Evolutionary conservation across 2,113 vertebrate species (phyloP).

Genomic region (Nematolebias whitei): DNA sequence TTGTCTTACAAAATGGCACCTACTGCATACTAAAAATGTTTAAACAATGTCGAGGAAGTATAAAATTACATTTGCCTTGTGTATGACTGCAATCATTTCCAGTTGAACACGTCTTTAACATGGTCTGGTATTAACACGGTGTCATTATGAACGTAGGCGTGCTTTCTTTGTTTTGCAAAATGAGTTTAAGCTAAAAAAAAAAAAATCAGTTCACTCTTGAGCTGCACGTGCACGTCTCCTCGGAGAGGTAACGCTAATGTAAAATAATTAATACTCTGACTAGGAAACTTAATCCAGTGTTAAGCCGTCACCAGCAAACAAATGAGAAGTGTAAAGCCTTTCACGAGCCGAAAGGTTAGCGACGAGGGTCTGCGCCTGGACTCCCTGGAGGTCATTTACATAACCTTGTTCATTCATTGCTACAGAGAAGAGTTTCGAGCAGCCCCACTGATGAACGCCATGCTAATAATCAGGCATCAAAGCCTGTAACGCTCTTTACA

Average conservation of each 20-base stretch:
- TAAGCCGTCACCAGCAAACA: conserved; percentile 75
- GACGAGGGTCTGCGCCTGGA: conserved; percentile 60
- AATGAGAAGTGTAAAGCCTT: conserved; percentile 79
- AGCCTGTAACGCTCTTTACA: conserved; percentile 30
- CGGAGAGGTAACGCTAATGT: conserved; percentile 67
- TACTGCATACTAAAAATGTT: background rate
- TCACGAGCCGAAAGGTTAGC: conserved; percentile 74
- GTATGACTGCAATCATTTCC: conserved; percentile 17
- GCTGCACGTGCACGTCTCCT: conserved; percentile 38
- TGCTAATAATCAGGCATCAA: conserved; percentile 60
- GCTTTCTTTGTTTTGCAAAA: conserved; percentile 20
- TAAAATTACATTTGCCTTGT: background rate
- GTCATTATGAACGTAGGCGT: background rate
- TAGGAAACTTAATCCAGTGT: conserved; percentile 73
- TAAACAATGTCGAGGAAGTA: background rate
- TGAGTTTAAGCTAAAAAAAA: conserved; percentile 12
- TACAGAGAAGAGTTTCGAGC: conserved; percentile 67
- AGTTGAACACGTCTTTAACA: too few relatives aligned
- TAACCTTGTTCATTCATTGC: conserved; percentile 77
- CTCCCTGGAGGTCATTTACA: conserved; percentile 72
- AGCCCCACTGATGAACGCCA: conserved; percentile 64
- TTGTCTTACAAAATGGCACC: background rate
- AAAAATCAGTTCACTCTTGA: conserved; percentile 15
- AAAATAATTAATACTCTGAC: conserved; percentile 76
- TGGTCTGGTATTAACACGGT: too few relatives aligned